Evolutionary conservation across 2,888 invertebrate species (phyloP).

Genomic region (Ichneumon xanthorius): DNA sequence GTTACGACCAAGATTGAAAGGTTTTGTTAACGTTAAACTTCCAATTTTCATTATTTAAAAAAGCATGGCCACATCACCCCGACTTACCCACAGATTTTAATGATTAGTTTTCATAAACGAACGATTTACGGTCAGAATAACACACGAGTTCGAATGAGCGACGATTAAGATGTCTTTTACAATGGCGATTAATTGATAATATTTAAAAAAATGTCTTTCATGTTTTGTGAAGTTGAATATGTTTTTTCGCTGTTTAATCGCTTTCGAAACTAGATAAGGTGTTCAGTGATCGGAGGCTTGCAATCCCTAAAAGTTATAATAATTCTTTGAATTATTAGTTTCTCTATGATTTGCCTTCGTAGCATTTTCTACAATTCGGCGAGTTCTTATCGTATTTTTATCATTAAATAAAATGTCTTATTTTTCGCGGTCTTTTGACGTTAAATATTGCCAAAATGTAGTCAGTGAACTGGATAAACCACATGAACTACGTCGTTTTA

Average conservation of each 20-base stretch:
- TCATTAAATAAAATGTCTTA: neutral
- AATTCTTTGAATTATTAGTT: neutral
- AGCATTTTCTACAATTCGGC: neutral
- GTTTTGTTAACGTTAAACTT: too few species aligned
- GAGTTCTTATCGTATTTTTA: neutral
- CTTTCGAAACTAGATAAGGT: neutral
- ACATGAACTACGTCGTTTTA: conserved; percentile 34
- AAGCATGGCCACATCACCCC: too few species aligned
- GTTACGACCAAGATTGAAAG: too few species aligned
- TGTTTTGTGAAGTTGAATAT: too few species aligned
- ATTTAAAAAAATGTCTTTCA: neutral
- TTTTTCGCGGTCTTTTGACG: conserved; percentile 21
- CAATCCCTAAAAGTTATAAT: neutral
- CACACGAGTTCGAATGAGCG: neutral
- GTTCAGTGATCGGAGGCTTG: conserved; percentile 40
- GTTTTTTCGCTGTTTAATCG: neutral
- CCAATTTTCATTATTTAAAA: too few species aligned
- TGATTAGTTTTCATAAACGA: neutral
- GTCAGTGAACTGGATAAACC: conserved; percentile 29
- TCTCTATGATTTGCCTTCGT: neutral
- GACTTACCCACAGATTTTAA: neutral
- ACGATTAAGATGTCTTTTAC: neutral
- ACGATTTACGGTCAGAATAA: neutral
- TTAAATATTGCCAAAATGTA: neutral
- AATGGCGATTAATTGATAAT: neutral